Evolutionary conservation across 2,888 invertebrate genomes (phyloP).

Genomic region (Rutpela maculata): DNA sequence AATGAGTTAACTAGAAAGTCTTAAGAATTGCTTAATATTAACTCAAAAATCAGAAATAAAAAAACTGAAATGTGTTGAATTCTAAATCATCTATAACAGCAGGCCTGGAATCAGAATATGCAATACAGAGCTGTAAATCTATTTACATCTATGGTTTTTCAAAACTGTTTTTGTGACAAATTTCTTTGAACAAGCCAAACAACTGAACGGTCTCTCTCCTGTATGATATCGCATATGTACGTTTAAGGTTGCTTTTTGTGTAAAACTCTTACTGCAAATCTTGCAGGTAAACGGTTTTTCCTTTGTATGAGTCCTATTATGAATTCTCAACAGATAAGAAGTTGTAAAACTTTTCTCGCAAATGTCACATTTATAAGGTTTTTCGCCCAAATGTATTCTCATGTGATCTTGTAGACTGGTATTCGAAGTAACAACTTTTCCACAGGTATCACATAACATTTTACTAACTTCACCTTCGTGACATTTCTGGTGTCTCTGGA

Average conservation of each 20-base stretch:
- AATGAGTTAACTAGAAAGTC: too few relatives aligned
- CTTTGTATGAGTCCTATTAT: slow-evolving; percentile 51
- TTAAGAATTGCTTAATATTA: too few relatives aligned
- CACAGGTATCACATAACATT: slow-evolving; percentile 76
- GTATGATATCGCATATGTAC: slow-evolving; percentile 47
- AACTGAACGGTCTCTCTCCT: slow-evolving; percentile 45
- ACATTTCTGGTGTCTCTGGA: slow-evolving; percentile 49
- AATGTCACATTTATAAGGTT: slow-evolving; percentile 64
- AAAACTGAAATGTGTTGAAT: too few relatives aligned
- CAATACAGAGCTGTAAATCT: not conserved
- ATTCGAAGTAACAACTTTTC: slow-evolving; percentile 74
- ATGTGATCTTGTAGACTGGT: slow-evolving; percentile 73
- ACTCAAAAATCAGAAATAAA: too few relatives aligned
- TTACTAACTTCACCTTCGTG: slow-evolving; percentile 40
- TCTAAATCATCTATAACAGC: too few relatives aligned
- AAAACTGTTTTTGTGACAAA: slow-evolving; percentile 55
- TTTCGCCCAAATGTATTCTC: slow-evolving; percentile 64
- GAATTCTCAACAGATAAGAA: slow-evolving; percentile 61
- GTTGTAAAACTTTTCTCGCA: slow-evolving; percentile 58
- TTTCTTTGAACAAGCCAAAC: slow-evolving; percentile 51
- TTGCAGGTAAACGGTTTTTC: slow-evolving; percentile 51
- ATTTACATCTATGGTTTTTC: slow-evolving; percentile 45
- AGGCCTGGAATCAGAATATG: not conserved
- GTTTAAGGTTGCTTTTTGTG: slow-evolving; percentile 48
- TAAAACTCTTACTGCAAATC: slow-evolving; percentile 56